Conservation (phyloP, 2,113 vertebrate species). For the Odontophorus gujanensis region DNA sequence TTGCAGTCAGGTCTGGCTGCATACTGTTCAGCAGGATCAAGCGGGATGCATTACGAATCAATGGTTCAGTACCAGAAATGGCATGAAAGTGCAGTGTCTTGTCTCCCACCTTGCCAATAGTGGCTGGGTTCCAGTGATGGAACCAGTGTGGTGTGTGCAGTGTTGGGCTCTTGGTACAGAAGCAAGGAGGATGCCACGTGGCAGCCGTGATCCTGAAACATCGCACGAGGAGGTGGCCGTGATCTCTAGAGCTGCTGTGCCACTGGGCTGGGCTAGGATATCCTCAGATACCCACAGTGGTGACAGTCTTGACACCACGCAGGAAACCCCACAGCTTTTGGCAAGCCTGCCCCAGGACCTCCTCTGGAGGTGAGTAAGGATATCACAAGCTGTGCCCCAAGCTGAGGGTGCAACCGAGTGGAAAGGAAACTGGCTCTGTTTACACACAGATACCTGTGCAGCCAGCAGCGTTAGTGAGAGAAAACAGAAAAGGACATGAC, state of each 20-base stretch:
- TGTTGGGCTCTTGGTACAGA: not conserved
- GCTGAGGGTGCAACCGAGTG: not conserved
- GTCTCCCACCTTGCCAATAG: not conserved
- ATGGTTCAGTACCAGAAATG: not conserved
- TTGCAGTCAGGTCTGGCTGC: not conserved
- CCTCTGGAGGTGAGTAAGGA: not conserved
- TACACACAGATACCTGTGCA: slow-evolving; percentile 54
- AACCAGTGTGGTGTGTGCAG: fast-evolving
- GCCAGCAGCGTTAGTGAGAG: slow-evolving; percentile 32
- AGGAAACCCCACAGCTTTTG: not conserved
- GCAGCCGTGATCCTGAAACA: not conserved
- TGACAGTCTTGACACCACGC: not conserved
- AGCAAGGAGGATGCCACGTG: not conserved
- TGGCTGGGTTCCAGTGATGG: not conserved
- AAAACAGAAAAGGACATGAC: slow-evolving; percentile 65
- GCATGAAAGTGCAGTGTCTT: not conserved
- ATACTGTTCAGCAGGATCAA: not conserved
- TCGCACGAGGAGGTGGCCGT: fast-evolving
- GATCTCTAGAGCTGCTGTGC: not conserved
- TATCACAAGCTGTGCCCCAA: not conserved
- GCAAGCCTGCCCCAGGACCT: not conserved
- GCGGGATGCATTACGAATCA: not conserved
- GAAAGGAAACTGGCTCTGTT: slow-evolving; percentile 58
- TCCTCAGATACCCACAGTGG: not conserved
- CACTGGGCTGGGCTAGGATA: not conserved